Percentiles rank a stretch among this genome's conserved stretches.
Evolutionary conservation across 1,140 invertebrate genomes (phyloP).

Genomic region (Zaprionus camerounensis): DNA sequence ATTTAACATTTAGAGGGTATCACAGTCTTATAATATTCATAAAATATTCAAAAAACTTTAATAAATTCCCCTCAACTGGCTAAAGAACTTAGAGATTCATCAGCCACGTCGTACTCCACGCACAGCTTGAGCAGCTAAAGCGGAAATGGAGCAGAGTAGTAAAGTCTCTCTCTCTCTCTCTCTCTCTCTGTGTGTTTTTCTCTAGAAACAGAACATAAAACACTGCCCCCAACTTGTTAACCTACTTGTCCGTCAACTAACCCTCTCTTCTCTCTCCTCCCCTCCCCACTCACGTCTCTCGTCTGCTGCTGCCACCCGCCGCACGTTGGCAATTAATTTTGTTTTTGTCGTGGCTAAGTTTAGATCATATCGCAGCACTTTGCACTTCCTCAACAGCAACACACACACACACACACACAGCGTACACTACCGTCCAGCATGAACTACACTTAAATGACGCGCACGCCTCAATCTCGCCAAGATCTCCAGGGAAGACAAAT

Average conservation of each 20-base stretch:
- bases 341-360: conserved; percentile 20
- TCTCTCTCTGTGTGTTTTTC: conserved; percentile 18
- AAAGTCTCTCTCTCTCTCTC: background rate
- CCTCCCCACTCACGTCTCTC: background rate
- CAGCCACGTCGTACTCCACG: background rate
- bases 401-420: conserved; percentile 29
- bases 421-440: conserved; percentile 33
- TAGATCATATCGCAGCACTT: conserved; percentile 52
- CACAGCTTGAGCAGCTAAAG: background rate
- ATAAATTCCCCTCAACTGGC: background rate
- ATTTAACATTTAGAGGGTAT: no score
- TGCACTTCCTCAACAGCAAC: conserved; percentile 49
- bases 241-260: conserved; percentile 36
- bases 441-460: conserved; percentile 45
- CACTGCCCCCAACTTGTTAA: conserved; percentile 49
- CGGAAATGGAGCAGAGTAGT: conserved; percentile 20
- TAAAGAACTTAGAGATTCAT: background rate
- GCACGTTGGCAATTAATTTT: conserved; percentile 51
- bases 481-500: conserved; percentile 51
- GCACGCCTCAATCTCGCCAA: conserved; percentile 52
- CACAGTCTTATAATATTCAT: no score
- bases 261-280: background rate
- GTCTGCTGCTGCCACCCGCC: conserved; percentile 16
- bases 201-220: conserved; percentile 7
- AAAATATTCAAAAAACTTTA: no score